Evolutionary conservation across 1,140 invertebrate species (phyloP), one percentile per base, ranked within the genome.

Genomic region (Berghia stephanieae): DNA sequence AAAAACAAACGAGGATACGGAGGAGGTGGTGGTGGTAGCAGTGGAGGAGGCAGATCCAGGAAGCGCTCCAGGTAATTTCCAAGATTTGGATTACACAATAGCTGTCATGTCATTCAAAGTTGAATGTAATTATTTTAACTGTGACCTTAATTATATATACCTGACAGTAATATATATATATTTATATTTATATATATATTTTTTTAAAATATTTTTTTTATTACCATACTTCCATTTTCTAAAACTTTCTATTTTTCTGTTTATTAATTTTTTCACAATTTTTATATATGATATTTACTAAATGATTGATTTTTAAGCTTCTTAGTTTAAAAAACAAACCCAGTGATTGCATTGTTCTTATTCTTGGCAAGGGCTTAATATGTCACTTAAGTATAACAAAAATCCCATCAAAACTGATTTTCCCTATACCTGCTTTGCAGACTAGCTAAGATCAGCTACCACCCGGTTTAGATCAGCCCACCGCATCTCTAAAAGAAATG

Each of bases 361-460:
- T 67, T 24, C 57, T 43, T n/a, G n/a, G n/a, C n/a, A n/a, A n/a
- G n/a, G n/a, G n/a, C n/a, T n/a, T n/a, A n/a, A 43, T n/a, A 5
- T 46, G 16, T 66, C n/a, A 76, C 43, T 76, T 8, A 76, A n/a
- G n/a, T n/a, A n/a, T n/a, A n/a, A n/a, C n/a, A n/a, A n/a, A n/a
- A n/a, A n/a, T n/a, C n/a, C n/a, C n/a, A n/a, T n/a, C n/a, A n/a
- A n/a, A n/a, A n/a, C n/a, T n/a, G n/a, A n/a, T n/a, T n/a, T 76
- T 76, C 52, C 68, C 27, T 76, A 63, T 76, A 76, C 74, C 57
- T 76, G 74, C 74, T 76, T 76, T 76, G 74, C 74, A 76, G 74
- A 75, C 18, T 67, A 76, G 24, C 74, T 76, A 76, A 76, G 74
- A 76, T 76, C 74, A 68, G 74, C 74, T 76, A 36, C 68, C 74